Evolutionary conservation across 2,888 invertebrate genomes (phyloP), one percentile per base, ranked within the genome.

Genomic region (Cephonodes hylas): DNA sequence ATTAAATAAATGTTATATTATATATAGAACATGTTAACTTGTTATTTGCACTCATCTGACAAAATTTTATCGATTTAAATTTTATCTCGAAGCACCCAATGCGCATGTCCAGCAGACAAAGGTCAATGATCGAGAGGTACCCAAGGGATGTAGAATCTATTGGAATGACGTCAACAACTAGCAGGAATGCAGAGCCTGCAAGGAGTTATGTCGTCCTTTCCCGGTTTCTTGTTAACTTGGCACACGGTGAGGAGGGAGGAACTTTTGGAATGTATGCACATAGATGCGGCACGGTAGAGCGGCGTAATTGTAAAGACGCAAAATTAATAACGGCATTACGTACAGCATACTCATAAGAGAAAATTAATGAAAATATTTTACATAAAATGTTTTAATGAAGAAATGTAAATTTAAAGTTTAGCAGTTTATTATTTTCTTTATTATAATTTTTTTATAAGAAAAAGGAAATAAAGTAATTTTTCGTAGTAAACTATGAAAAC

Each of bases 111-210:
- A 45, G 53, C 65, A 45, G 53, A 15, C 42, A 65, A 70, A 75
- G 82, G 76, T 82, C 79, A 82, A 79, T 66, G 80, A 64, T 76
- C 83, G 80, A 77, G 89, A 81, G 91, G 89, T 88, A 87, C 89
- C 87, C 84, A 81, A 87, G 89, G 91, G 91, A 90, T 89, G 87
- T 85, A 83, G 81, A 85, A 84, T 87, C 87, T 85, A 86, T 90
- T 89, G 86, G 87, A 88, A 90, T 93, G 93, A 93, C 93, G 93
- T 93, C 93, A 93, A 93, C 90, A 93, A 89, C 83, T 89, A 93
- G 67, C 88, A 93, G 93, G 93, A 84, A 70, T 70, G 71, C 89
- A 93, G 81, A 86, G 75, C 64, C 63, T 59, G 44, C 42, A 60
- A 86, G 77, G 88, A 88, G 83, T 67, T 74, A 27, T 42, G 42